Base-by-base conservation (phyloP, 2,797 vertebrate species). In the Poecile montanus region DNA sequence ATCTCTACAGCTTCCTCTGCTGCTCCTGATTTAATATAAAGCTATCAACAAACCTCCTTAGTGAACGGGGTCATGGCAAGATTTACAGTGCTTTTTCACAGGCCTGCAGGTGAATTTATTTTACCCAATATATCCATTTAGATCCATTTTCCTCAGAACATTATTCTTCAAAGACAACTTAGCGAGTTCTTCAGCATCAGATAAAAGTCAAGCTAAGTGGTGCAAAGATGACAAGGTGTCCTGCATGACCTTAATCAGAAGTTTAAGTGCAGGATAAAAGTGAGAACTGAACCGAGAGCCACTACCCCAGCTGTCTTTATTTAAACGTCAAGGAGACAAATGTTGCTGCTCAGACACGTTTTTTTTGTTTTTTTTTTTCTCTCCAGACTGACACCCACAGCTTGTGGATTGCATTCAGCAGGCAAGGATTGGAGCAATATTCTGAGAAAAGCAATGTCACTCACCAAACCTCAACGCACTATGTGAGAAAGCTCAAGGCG, bases 311-410 rank as follows among this genome's bases (percentile, higher is more conserved):
- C 45, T 57, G 38, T 22, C 67, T 95, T 83, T 82, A 88, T 89
- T 76, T 87, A 91, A 95, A 89, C 45, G 44, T 91, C 94, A 97
- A 86, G 86, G 82, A 85, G 90, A 95, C 87, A 96, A 97, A 96
- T 66, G 65, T 17, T 77, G 76, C 44, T 75, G 58, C 75, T 85
- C 51, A 42, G 81, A 75, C 73, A 75, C 7, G 13, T 6, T 12
- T 14, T 5, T 19, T 29, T 27, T 45, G 30, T 72, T 62, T 12
- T 44, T 18, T 13, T 14, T 56, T 15, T 66, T 70, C 42, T 1
- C 42, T 70, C 48, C 65, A 77, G 47, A 67, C 38, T 87, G 89
- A 96, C 89, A 87, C 38, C 44, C 30, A 6, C 66, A 22, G 51
- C 57, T 73, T 73, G 75, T 27, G 61, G 73, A 57, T 53, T 85